These are phyloP conservation scores for Koerneria pararmatus DNA, from an alignment of 2,888 invertebrate species.

Conservation along the genomic window DNA sequence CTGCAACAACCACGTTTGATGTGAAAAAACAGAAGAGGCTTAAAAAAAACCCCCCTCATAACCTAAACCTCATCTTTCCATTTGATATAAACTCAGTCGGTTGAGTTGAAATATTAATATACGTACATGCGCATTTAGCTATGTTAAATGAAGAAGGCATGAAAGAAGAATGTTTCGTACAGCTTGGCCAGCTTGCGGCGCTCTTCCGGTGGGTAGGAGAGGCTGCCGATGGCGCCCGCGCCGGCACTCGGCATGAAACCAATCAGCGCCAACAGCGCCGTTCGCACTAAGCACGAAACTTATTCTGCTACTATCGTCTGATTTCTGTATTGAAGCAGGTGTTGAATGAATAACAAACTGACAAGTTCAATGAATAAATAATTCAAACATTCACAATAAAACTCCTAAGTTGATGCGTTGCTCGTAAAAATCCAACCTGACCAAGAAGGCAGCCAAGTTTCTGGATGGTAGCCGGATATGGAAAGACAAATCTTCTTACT, in stretches of 20 bases:
- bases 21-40: too few species aligned
- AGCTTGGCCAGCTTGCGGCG: conserved; percentile 76
- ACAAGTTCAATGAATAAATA: background rate
- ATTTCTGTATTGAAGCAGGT: background rate
- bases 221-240: conserved; percentile 82
- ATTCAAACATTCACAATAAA: background rate
- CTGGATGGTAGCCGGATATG: conserved; percentile 93
- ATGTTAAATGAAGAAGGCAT: background rate
- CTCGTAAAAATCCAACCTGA: conserved; percentile 67
- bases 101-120: too few species aligned
- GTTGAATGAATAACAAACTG: background rate
- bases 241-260: conserved; percentile 90
- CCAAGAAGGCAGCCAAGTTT: conserved; percentile 96
- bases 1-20: conserved; percentile 27
- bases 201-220: conserved; percentile 83
- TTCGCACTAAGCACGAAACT: conserved; percentile 69
- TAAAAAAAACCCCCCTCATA: background rate
- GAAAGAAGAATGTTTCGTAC: conserved; percentile 60
- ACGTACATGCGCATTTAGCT: background rate
- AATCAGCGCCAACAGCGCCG: conserved; percentile 83
- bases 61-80: background rate
- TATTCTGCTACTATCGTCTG: too few species aligned
- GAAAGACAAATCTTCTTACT: conserved; percentile 91
- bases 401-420: conserved; percentile 14
- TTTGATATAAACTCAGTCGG: too few species aligned